Percentiles rank a stretch among this genome's conserved stretches.
phyloP scores from a whole-genome alignment of 2,888 invertebrate genomes.

The Ligdia adustata region DNA sequence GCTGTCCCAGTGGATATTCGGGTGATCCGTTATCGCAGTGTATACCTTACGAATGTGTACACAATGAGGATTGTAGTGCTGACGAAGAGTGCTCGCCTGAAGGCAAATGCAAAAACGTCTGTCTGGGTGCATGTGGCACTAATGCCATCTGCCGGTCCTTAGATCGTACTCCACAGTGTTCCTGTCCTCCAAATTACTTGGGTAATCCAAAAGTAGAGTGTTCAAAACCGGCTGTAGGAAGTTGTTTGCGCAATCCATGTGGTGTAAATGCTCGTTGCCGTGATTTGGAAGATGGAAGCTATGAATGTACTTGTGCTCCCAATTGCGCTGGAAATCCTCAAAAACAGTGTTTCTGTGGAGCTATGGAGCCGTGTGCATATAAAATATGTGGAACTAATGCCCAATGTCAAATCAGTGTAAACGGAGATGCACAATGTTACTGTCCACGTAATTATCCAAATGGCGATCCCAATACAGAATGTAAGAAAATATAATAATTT shows the following conservation, averaged over 20 bases:
- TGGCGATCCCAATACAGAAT: constrained; percentile 93
- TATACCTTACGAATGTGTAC: constrained; percentile 89
- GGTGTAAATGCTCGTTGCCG: constrained; percentile 93
- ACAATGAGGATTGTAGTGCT: constrained; percentile 89
- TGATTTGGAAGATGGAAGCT: constrained; percentile 89
- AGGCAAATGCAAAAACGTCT: constrained; percentile 91
- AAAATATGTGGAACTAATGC: constrained; percentile 93
- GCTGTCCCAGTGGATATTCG: constrained; percentile 93
- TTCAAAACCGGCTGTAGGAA: constrained; percentile 87
- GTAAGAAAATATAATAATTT: constrained; percentile 81
- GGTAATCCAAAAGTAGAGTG: constrained; percentile 93
- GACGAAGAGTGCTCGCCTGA: constrained; percentile 90
- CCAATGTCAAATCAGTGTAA: constrained; percentile 88
- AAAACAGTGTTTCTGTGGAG: constrained; percentile 91
- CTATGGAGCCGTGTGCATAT: constrained; percentile 89
- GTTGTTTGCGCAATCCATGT: constrained; percentile 92
- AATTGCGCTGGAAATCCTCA: constrained; percentile 93
- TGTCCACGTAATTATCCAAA: constrained; percentile 92
- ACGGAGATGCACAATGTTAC: constrained; percentile 90
- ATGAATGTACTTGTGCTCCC: constrained; percentile 91
- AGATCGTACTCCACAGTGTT: constrained; percentile 91
- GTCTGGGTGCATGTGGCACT: constrained; percentile 90
- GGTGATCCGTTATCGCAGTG: constrained; percentile 92
- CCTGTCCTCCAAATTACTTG: constrained; percentile 90
- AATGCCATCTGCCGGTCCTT: constrained; percentile 94